Evolutionary conservation across 2,888 invertebrate species (phyloP), one percentile per base, ranked within the genome.

Genomic region (Agrypnus murinus): DNA sequence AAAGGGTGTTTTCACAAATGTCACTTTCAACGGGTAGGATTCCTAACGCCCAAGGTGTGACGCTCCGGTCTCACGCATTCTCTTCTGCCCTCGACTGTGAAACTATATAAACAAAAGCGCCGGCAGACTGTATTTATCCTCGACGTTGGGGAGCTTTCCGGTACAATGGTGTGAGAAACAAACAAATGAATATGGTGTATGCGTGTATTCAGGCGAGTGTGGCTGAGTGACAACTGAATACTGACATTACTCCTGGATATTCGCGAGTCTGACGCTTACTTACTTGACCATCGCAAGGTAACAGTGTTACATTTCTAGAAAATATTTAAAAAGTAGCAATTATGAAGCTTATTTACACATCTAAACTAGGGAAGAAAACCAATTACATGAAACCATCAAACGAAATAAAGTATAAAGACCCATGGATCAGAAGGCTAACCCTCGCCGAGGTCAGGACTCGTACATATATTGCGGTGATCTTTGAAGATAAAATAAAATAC

Each of bases 1-100:
- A 75, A 75, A 75, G 74, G 71, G 65, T 73, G 72, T 72, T 72
- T 65, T 74, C 69, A 71, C 73, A 74, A 76, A 73, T 74, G 74
- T 75, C 73, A 71, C 72, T 76, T 74, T 72, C 75, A 74, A 63
- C 67, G 74, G 69, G 60, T 70, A 71, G 69, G 71, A 71, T 38
- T 73, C 71, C 72, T 76, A 74, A 75, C 77, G 74, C 77, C 76
- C 67, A 75, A 77, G 78, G 78, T 76, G 78, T 77, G 78, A 77
- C 77, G 75, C 68, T 73, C 73, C 69, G 68, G 67, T 74, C 73
- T 62, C 66, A 57, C 72, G 65, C 62, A 70, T 73, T 73, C 72
- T 70, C 72, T 73, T 73, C 69, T 73, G 72, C 76, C 74, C 74
- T 74, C 75, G 73, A 69, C 74, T 74, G 72, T 74, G 76, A 75